phyloP scores from a whole-genome alignment of 2,888 invertebrate species.

The Phaedon cochleariae region DNA sequence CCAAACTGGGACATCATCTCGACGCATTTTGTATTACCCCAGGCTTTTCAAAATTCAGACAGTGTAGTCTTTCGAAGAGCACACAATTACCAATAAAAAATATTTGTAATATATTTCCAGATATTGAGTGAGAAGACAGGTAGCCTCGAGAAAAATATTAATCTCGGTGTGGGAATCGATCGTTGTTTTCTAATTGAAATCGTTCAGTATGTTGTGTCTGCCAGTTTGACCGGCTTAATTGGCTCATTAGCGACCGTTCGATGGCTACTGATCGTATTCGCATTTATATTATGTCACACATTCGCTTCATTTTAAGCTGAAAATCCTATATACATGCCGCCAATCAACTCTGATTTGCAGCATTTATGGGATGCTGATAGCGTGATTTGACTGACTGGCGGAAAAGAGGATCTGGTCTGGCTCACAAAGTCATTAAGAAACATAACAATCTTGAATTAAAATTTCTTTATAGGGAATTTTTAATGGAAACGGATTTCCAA shows the following conservation, averaged over 20 bases:
- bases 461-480: too few relatives aligned
- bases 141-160: background rate
- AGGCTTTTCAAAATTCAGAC: too few relatives aligned
- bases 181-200: conserved; percentile 43
- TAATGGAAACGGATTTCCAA: too few relatives aligned
- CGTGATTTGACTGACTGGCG: conserved; percentile 14
- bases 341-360: conserved; percentile 36
- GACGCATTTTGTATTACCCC: too few relatives aligned
- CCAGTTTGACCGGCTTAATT: conserved; percentile 47
- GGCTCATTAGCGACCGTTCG: conserved; percentile 47
- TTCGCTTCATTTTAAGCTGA: conserved; percentile 18
- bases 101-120: too few relatives aligned
- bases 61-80: too few relatives aligned
- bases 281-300: conserved; percentile 39
- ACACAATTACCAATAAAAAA: too few relatives aligned
- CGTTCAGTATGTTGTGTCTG: conserved; percentile 35
- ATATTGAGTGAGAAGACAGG: too few relatives aligned
- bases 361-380: conserved; percentile 26
- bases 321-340: conserved; percentile 22
- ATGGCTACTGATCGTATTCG: conserved; percentile 44
- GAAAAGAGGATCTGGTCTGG: too few relatives aligned
- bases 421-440: background rate
- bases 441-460: background rate
- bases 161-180: conserved; percentile 27
- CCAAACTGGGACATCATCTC: too few relatives aligned